Evolutionary conservation across 2,797 vertebrate genomes (phyloP).

Genomic region (Hippocampus kuda): DNA sequence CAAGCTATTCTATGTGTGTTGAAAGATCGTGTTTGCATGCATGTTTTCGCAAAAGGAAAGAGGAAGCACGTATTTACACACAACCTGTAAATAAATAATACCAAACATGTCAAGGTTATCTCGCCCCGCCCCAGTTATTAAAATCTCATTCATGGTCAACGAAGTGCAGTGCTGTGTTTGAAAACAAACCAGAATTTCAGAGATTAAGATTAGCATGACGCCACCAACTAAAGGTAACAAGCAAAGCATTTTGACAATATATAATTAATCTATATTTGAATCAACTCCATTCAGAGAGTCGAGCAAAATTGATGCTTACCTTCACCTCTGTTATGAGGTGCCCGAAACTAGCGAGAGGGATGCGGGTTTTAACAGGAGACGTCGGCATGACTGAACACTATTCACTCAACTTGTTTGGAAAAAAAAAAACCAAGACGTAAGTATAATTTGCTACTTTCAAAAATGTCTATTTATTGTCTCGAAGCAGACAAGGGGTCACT

Average conservation of each 20-base stretch:
- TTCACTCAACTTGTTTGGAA: not conserved
- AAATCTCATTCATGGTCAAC: too few relatives aligned
- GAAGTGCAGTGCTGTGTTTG: not conserved
- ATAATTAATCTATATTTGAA: not conserved
- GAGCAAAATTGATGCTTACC: constrained; percentile 33
- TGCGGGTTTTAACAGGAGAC: constrained; percentile 56
- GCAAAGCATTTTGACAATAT: not conserved
- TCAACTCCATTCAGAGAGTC: not conserved
- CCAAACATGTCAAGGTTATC: too few relatives aligned
- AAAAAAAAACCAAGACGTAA: not conserved
- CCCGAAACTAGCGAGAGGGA: constrained; percentile 59
- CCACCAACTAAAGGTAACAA: not conserved
- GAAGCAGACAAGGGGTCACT: not conserved
- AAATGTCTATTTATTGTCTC: not conserved
- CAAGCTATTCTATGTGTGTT: too few relatives aligned
- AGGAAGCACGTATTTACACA: too few relatives aligned
- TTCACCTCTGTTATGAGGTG: constrained; percentile 60
- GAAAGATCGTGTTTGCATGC: too few relatives aligned
- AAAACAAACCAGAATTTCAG: not conserved
- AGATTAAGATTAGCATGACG: not conserved
- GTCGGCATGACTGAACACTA: constrained; percentile 48
- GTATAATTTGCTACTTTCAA: not conserved
- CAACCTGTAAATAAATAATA: too few relatives aligned
- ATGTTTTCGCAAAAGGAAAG: too few relatives aligned
- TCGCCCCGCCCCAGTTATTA: too few relatives aligned